Conservation (phyloP, 1,140 invertebrate genomes). For the Anastrepha obliqua region DNA sequence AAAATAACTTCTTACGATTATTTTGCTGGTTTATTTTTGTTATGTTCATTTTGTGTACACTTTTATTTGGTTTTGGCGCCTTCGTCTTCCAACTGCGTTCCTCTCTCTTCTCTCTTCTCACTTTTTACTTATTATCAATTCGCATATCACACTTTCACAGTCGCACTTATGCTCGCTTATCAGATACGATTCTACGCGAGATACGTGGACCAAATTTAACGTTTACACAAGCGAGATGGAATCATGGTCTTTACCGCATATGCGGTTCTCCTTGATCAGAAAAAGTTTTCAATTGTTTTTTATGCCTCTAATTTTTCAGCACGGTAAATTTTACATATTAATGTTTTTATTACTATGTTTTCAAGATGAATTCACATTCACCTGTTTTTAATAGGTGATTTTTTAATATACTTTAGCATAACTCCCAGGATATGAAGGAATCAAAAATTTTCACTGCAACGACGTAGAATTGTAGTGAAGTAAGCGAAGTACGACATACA, state of each 20-base stretch:
- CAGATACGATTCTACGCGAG: background rate
- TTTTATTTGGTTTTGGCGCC: slow-evolving; percentile 44
- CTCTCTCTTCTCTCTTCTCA: background rate
- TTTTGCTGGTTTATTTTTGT: slow-evolving; percentile 23
- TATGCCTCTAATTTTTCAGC: background rate
- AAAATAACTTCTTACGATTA: background rate
- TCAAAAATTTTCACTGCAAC: slow-evolving; percentile 23
- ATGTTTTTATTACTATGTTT: background rate
- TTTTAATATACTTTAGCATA: background rate
- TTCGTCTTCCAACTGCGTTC: background rate
- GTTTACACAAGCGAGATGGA: slow-evolving; percentile 23
- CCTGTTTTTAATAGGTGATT: background rate
- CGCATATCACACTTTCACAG: background rate
- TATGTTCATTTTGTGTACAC: background rate
- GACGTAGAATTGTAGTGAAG: background rate
- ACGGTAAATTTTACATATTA: background rate
- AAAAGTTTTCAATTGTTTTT: slow-evolving; percentile 38
- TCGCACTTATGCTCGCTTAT: background rate
- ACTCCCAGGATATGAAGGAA: background rate
- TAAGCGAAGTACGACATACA: slow-evolving; percentile 15
- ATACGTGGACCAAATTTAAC: background rate
- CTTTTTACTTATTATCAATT: background rate
- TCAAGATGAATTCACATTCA: background rate
- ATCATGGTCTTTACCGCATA: background rate
- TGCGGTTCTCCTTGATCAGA: slow-evolving; percentile 11